These are phyloP conservation scores for Diprion similis DNA, from an alignment of 1,140 invertebrate species.

Conservation along the genomic window DNA sequence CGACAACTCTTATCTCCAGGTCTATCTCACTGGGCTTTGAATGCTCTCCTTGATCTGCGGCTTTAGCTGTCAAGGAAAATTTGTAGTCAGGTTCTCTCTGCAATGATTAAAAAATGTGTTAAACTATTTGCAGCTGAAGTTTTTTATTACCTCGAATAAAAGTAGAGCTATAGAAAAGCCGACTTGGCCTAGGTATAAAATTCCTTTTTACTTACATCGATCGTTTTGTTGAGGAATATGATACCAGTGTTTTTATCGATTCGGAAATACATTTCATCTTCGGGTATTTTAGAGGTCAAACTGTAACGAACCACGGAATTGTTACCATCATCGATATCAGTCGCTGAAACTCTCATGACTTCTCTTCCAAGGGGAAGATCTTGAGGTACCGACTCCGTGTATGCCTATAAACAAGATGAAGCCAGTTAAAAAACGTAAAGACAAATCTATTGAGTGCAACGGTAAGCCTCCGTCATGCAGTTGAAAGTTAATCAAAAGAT, in stretches of 20 bases:
- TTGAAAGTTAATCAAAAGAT: no score
- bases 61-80: conserved; percentile 77
- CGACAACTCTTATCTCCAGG: conserved; percentile 83
- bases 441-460: no score
- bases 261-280: conserved; percentile 74
- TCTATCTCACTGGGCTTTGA: conserved; percentile 72
- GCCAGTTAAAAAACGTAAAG: conserved; percentile 1
- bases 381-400: conserved; percentile 77
- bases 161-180: neutral
- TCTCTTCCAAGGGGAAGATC: conserved; percentile 73
- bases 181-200: conserved; percentile 11
- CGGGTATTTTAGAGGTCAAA: conserved; percentile 62
- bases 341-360: conserved; percentile 87
- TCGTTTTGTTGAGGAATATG: conserved; percentile 76
- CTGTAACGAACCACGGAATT: conserved; percentile 79
- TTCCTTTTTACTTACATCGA: conserved; percentile 67
- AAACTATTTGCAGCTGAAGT: no score
- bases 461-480: no score
- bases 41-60: conserved; percentile 75
- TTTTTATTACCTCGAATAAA: conserved; percentile 1
- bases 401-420: conserved; percentile 65
- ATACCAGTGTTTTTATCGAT: conserved; percentile 81
- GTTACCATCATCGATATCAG: conserved; percentile 86
- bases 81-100: conserved; percentile 72
- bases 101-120: conserved; percentile 28